Percentiles rank a stretch among this genome's conserved stretches.
Conservation (phyloP, 2,797 vertebrate genomes). For the Neoniphon sammara region DNA sequence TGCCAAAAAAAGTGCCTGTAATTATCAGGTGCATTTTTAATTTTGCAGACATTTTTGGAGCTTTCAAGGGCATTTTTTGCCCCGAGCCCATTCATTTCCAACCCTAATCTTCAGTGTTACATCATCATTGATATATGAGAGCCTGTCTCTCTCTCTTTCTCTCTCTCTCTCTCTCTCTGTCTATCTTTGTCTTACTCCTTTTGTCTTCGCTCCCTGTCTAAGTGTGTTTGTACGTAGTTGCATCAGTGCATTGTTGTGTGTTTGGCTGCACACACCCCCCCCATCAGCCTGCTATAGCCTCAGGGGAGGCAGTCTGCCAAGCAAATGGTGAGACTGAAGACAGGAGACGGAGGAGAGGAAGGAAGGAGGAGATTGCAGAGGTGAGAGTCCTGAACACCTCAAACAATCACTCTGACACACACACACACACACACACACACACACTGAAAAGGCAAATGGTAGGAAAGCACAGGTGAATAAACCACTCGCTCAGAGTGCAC, state of each 20-base stretch:
- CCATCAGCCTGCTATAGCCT: not conserved
- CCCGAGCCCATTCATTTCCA: no score
- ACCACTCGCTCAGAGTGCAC: not conserved
- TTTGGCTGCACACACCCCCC: no score
- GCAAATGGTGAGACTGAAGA: conserved; percentile 24
- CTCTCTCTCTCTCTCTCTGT: not conserved
- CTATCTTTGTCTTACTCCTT: not conserved
- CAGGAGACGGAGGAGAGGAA: not conserved
- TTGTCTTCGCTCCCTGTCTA: not conserved
- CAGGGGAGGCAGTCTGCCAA: not conserved
- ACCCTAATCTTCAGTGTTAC: no score
- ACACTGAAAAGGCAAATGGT: not conserved
- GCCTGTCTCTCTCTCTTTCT: no score
- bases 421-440: not conserved
- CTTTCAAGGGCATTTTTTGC: no score
- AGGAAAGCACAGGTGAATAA: not conserved
- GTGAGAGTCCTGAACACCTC: conserved; percentile 16
- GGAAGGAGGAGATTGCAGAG: conserved; percentile 13
- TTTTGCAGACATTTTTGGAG: no score
- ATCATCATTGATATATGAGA: no score
- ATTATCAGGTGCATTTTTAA: no score
- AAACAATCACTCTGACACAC: conserved; percentile 10
- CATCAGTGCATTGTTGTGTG: no score
- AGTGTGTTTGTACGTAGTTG: not conserved
- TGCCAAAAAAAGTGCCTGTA: no score